Percentiles rank a stretch among this genome's conserved stretches.
Conservation (phyloP, 2,113 vertebrate genomes). For the Stictonetta naevosa region DNA sequence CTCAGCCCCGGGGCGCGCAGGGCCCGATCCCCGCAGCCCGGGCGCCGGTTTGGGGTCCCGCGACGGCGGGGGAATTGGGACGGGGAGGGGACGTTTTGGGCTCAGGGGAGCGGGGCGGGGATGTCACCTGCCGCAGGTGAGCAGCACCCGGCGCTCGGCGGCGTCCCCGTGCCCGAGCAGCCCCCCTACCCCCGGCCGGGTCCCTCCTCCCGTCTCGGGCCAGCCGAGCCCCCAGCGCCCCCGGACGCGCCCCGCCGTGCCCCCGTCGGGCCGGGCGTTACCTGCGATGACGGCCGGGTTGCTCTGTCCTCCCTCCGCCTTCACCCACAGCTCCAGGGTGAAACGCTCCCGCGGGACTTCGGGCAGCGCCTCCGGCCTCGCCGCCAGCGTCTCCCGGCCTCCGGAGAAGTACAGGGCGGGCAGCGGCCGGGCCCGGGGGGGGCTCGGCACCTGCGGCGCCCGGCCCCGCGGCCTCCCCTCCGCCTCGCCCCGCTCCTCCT, state of each 20-base stretch:
- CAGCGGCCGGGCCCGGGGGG: slow-evolving; percentile 68
- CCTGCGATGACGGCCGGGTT: slow-evolving; percentile 92
- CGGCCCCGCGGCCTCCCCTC: neutral
- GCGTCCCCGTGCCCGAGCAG: neutral
- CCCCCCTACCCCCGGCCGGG: too few species aligned
- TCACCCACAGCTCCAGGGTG: slow-evolving; percentile 92
- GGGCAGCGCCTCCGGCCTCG: slow-evolving; percentile 77
- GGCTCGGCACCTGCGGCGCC: neutral
- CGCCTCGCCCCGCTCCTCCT: neutral
- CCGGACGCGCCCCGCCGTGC: neutral
- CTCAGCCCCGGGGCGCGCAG: neutral
- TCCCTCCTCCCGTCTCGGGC: too few species aligned
- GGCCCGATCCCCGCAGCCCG: neutral
- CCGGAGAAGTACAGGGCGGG: slow-evolving; percentile 88
- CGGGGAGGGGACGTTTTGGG: neutral
- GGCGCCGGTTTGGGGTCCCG: too few species aligned
- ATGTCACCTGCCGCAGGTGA: neutral
- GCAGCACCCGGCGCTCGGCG: neutral
- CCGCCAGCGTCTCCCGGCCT: slow-evolving; percentile 82
- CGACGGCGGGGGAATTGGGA: too few species aligned
- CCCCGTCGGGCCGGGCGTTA: neutral
- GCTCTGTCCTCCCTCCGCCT: slow-evolving; percentile 92
- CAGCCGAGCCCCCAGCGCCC: too few species aligned
- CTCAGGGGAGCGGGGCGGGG: neutral
- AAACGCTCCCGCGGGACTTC: slow-evolving; percentile 84